Conservation (phyloP, 2,888 invertebrate species). For the Hoplodrina blanda region DNA sequence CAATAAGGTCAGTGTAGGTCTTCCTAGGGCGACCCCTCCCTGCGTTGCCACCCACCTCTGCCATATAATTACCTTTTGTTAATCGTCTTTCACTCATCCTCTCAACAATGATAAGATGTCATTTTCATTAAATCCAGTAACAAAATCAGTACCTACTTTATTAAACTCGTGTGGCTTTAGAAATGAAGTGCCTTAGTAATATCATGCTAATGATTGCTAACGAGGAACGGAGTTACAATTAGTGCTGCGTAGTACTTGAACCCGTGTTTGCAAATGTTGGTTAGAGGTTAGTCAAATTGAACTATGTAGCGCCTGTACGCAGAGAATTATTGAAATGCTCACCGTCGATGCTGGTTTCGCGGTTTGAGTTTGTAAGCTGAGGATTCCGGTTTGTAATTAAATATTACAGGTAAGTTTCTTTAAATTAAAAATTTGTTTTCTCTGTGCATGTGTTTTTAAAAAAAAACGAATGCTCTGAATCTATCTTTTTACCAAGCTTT, state of each 20-base stretch:
- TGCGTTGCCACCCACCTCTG: no score
- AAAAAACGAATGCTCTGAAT: no score
- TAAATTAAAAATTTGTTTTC: no score
- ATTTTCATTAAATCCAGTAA: background rate
- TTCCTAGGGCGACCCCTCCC: no score
- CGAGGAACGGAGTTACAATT: conserved; percentile 22
- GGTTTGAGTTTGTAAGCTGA: background rate
- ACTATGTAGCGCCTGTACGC: background rate
- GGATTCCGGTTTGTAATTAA: no score
- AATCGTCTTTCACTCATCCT: no score
- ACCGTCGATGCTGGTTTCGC: background rate
- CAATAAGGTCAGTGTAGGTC: no score
- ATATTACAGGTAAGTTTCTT: no score
- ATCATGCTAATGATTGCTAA: conserved; percentile 28
- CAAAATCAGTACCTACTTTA: background rate
- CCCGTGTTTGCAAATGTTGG: conserved; percentile 14
- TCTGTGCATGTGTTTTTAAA: no score
- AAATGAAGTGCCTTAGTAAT: background rate
- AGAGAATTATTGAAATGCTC: background rate
- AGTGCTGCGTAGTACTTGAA: conserved; percentile 16
- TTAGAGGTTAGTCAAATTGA: conserved; percentile 8
- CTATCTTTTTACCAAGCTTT: no score
- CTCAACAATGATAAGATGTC: no score
- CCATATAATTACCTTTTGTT: no score
- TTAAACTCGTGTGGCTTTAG: background rate